Conservation (phyloP, 35 echinoderm and acorn worm species). For the Chiridota heheva region DNA sequence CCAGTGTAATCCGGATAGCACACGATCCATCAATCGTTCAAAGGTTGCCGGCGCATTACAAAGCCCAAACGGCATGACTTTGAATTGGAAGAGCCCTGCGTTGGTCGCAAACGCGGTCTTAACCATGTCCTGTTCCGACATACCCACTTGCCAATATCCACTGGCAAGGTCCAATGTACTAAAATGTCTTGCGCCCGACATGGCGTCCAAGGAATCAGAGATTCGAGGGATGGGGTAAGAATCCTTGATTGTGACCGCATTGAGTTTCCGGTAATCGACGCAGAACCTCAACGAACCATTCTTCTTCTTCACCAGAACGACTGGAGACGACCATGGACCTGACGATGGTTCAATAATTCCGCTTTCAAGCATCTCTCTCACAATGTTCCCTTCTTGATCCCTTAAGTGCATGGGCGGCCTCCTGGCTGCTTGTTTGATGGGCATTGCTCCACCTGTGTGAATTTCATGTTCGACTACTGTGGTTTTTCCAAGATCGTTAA, state of each 20-base stretch:
- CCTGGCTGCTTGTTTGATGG: conserved; percentile 53
- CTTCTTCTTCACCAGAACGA: conserved; percentile 38
- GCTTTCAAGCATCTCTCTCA: conserved; percentile 30
- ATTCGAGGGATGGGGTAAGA: conserved; percentile 57
- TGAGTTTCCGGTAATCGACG: conserved; percentile 64
- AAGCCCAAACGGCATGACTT: conserved; percentile 51
- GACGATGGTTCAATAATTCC: conserved; percentile 52
- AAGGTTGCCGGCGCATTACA: conserved; percentile 30
- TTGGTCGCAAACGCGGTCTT: conserved; percentile 64
- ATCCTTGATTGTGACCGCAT: conserved; percentile 35
- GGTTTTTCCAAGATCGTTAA: conserved; percentile 56
- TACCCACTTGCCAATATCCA: conserved; percentile 74
- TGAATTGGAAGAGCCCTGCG: conserved; percentile 51
- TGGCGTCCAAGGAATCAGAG: conserved; percentile 30
- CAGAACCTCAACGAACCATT: conserved; percentile 38
- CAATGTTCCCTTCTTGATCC: conserved; percentile 39
- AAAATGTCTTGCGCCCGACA: conserved; percentile 39
- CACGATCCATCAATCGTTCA: conserved; percentile 49
- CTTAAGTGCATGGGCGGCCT: conserved; percentile 49
- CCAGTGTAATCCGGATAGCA: conserved; percentile 51
- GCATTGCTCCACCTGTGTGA: conserved; percentile 37
- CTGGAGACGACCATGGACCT: conserved; percentile 19
- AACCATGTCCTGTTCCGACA: conserved; percentile 22
- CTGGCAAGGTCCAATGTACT: conserved; percentile 33
- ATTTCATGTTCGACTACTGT: conserved; percentile 57